phyloP scores from a whole-genome alignment of 2,888 invertebrate species.

The Coleophora deauratella region DNA sequence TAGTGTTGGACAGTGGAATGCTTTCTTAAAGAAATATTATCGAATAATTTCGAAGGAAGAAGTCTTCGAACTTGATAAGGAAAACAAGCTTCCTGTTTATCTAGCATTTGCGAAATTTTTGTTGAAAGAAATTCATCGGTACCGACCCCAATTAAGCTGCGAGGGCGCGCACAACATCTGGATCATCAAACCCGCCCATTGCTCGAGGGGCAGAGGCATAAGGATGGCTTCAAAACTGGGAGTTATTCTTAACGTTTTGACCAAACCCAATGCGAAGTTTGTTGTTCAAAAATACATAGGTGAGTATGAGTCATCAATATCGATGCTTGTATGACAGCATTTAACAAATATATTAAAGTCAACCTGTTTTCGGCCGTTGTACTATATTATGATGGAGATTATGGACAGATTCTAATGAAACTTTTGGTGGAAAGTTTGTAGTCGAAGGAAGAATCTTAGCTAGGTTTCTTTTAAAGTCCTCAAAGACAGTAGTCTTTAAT shows the following conservation, averaged over 20 bases:
- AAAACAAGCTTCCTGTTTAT: conserved; percentile 46
- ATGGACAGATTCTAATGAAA: too few species aligned
- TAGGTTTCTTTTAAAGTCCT: too few species aligned
- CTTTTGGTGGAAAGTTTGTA: too few species aligned
- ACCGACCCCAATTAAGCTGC: conserved; percentile 77
- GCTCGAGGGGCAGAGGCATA: conserved; percentile 89
- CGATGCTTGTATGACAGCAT: not conserved
- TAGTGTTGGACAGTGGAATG: conserved; percentile 77
- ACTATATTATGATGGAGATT: not conserved
- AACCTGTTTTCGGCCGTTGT: too few species aligned
- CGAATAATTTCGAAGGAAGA: conserved; percentile 74
- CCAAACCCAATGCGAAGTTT: conserved; percentile 77
- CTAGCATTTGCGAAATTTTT: conserved; percentile 67
- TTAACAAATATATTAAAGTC: too few species aligned
- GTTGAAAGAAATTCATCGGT: conserved; percentile 72
- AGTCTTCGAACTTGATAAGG: conserved; percentile 53
- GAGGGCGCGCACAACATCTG: conserved; percentile 90
- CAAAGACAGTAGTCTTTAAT: too few species aligned
- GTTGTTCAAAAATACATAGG: conserved; percentile 94
- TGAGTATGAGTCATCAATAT: conserved; percentile 42
- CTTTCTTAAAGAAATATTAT: conserved; percentile 79
- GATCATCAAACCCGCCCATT: conserved; percentile 91
- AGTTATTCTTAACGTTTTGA: conserved; percentile 78
- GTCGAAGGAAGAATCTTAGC: too few species aligned
- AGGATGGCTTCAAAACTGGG: conserved; percentile 83